A percentile compares a stretch with the other conserved stretches of the same genome.
Conservation (phyloP, 2,888 invertebrate species). For the Tupiocoris notatus region DNA sequence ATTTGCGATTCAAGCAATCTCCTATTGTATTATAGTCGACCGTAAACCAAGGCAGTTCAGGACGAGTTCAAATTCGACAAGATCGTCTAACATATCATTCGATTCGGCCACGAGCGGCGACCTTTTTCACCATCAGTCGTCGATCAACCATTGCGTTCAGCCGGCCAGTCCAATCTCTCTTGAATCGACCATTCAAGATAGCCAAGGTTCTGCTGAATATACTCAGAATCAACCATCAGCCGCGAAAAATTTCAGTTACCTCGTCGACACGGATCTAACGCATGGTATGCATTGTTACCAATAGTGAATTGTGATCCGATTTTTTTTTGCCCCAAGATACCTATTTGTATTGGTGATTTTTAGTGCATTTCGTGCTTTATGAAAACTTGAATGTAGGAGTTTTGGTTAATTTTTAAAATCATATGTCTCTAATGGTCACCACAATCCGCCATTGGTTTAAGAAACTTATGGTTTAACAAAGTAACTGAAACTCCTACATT, state of each 20-base stretch:
- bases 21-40: conserved; percentile 3
- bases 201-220: conserved; percentile 12
- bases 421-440: no score
- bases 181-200: conserved; percentile 27
- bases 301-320: background rate
- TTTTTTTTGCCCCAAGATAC: background rate
- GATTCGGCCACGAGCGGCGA: conserved; percentile 14
- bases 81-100: conserved; percentile 16
- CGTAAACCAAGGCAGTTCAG: conserved; percentile 1
- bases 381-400: no score
- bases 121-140: background rate
- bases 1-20: no score
- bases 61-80: conserved; percentile 20
- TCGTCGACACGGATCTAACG: conserved; percentile 15
- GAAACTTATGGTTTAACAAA: no score
- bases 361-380: no score
- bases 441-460: no score
- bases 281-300: conserved; percentile 10
- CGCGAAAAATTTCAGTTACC: background rate
- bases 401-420: no score
- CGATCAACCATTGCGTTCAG: background rate
- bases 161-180: conserved; percentile 19
- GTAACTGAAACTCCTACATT: no score
- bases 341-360: no score
- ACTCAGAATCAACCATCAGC: background rate